Base-by-base conservation (phyloP, 2,888 invertebrate species). In the Trichogramma dendrolimi region DNA sequence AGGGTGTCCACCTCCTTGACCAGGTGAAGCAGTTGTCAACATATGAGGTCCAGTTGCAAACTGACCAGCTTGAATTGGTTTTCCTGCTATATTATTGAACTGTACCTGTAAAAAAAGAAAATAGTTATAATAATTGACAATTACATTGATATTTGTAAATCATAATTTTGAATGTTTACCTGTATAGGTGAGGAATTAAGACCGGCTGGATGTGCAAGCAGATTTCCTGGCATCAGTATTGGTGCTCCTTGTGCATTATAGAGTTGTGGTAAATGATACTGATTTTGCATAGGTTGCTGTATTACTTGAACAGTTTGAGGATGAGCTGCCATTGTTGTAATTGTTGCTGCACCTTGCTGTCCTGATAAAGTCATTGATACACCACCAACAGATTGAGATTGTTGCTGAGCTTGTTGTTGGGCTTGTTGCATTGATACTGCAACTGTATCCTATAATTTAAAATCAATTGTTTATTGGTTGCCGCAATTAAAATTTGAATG, bases 41-140 rank as follows among this genome's bases (percentile, higher is more conserved):
- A 94, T 80, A 91, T 94, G 92, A 73, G 93, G 93, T 0, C 90
- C 91, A 4, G 85, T 84, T 55, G 89, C 79, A 68, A 89, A 88
- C 70, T 87, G 88, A 52, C 91, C 87, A 1, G 81, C 79, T 77
- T 91, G 92, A 77, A 92, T 92, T 4, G 92, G 89, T 75, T 94
- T 94, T 40, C 90, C 87, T 27, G 90, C 87, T 6, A 92, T 92
- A 80, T 66, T 60, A 40, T 63, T 65, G 52, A 67, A 62, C 48
- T 67, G 64, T 11, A 62, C 62, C 59, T 62, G 44, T 7, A 10
- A 44, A 11, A 8, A 44, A 40, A 49, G 42, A 14, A 55, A 43
- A 46, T 8, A 40, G 43, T 14, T 53, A 55, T n/a, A 47, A 27
- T 42, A 57, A 11, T 50, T n/a, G 6, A 49, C 39, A 53, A 38